Evolutionary conservation across 2,113 vertebrate genomes (phyloP).

Genomic region (Meriones unguiculatus): DNA sequence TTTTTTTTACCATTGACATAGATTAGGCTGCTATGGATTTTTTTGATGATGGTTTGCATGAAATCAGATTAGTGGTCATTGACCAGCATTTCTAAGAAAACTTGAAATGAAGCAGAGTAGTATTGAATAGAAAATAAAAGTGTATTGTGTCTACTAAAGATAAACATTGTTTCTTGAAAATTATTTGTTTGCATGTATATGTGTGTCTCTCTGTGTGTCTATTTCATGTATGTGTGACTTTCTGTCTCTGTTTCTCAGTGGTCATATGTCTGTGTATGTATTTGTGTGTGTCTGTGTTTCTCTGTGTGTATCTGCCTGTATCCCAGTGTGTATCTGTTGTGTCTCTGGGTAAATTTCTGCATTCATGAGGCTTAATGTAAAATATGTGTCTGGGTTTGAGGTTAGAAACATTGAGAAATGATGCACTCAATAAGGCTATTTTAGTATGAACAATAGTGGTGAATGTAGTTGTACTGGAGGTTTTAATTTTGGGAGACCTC

Average conservation of each 20-base stretch:
- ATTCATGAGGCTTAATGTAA: background rate
- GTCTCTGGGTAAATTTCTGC: background rate
- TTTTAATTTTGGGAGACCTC: conserved; percentile 31
- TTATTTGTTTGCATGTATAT: too few species aligned
- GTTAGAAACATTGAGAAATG: conserved; percentile 18
- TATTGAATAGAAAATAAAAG: conserved; percentile 15
- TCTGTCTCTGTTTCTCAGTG: background rate
- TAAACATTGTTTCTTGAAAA: conserved; percentile 49
- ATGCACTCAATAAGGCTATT: background rate
- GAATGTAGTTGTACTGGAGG: conserved; percentile 1
- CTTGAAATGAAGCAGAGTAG: conserved; percentile 34
- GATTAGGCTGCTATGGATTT: background rate
- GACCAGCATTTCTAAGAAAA: conserved; percentile 47
- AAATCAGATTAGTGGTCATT: background rate
- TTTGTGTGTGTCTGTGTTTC: background rate
- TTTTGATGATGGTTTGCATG: conserved; percentile 19
- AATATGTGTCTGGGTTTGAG: conserved; percentile 25
- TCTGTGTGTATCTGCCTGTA: background rate
- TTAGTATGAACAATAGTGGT: background rate
- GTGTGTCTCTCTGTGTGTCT: background rate
- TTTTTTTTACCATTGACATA: background rate
- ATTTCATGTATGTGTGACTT: background rate
- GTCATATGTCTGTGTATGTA: background rate
- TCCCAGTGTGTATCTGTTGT: background rate
- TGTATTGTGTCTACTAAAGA: background rate